A percentile compares a stretch with the other conserved stretches of the same genome.
phyloP scores from a whole-genome alignment of 2,113 vertebrate genomes.

The Phrynosoma blainvillii region DNA sequence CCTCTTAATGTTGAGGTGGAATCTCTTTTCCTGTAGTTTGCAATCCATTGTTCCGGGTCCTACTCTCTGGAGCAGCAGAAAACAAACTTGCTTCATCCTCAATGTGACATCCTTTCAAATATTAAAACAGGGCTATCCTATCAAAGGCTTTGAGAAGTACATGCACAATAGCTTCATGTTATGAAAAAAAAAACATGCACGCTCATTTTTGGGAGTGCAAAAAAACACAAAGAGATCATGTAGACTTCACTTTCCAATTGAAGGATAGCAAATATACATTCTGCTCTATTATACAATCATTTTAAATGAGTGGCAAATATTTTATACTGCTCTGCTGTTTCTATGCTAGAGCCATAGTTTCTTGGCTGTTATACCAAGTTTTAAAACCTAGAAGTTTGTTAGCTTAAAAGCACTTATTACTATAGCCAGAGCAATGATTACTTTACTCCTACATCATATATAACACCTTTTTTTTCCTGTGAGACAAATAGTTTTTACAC shows the following conservation, averaged over 20 bases:
- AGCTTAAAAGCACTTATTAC: not conserved
- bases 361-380: not conserved
- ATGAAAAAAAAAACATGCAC: not conserved
- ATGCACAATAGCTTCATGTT: not conserved
- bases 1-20: too few species aligned
- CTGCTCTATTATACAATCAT: not conserved
- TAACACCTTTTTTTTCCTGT: not conserved
- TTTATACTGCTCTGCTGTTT: not conserved
- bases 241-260: not conserved
- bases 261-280: not conserved
- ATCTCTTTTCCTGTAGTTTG: too few species aligned
- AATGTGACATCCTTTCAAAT: too few species aligned
- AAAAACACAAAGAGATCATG: not conserved
- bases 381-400: not conserved
- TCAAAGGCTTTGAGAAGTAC: not conserved
- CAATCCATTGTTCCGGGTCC: too few species aligned
- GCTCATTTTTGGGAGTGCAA: not conserved
- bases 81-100: too few species aligned
- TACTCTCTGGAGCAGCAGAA: too few species aligned
- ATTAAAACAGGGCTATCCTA: not conserved
- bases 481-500: not conserved
- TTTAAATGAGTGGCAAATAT: not conserved
- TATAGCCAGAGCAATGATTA: not conserved
- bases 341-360: not conserved
- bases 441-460: not conserved